Evolutionary conservation across 2,888 invertebrate genomes (phyloP), one percentile per base, ranked within the genome.

Genomic region (Microctonus hyperodae): DNA sequence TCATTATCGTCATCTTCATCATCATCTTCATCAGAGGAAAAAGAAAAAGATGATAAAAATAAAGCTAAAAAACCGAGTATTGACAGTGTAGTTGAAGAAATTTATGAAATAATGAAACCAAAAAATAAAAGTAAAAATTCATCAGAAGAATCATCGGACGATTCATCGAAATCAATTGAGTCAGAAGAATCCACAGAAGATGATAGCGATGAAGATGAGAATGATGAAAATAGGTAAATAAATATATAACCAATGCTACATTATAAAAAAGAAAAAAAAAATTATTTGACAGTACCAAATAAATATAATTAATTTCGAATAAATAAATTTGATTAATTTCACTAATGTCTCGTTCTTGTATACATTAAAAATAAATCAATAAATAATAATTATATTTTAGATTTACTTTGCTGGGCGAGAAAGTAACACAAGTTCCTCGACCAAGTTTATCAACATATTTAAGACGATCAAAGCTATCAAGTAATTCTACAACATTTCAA

Each of bases 401-500:
- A 51, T 81, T 82, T 65, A 77, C 78, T 1, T 69, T 80, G 48
- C 74, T 81, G 6, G 82, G 81, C 0, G 81, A 81, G 65, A 82
- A 78, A 71, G 79, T 81, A 44, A 71, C 76, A 1, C 81, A 81
- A 71, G 81, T 81, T 6, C 81, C 81, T 13, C 74, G 80, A 67
- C 81, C 81, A 31, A 82, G 82, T 69, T 74, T 81, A 40, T 74
- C 73, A 56, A 80, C 79, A 31, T 84, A 84, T 70, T 73, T 85
- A 68, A 82, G 83, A 66, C 83, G 83, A 66, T 84, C 86, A n/a
- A 88, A 87, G 75, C 83, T 86, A 0, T 88, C 89, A 55, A 84
- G 88, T 1, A 89, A 88, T 0, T 84, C 85, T 0, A 87, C 90
- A 4, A 16, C 16, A 0, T 88, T 90, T 68, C 84, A 90, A 59